Evolutionary conservation across 2,888 invertebrate genomes (phyloP), one percentile per base, ranked within the genome.

Genomic region (Xanthorhoe designata): DNA sequence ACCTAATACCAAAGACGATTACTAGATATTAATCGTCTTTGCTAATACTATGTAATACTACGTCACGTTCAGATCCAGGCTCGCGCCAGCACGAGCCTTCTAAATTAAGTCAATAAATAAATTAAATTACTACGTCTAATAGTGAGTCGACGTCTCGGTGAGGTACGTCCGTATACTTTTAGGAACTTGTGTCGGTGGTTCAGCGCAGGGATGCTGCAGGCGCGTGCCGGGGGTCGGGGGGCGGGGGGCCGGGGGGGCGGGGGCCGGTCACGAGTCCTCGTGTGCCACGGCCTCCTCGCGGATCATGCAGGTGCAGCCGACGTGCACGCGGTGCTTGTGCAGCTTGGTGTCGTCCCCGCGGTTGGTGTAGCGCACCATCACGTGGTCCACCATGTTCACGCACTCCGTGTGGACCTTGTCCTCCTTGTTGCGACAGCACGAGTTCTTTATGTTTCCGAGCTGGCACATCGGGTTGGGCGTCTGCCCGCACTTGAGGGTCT

Each of bases 231-330:
- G n/a, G n/a, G n/a, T n/a, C 7, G 29, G 18, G 50, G 38, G 42
- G 32, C 38, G 47, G 76, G 74, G 24, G 64, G 66, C 2, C 9
- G 45, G 81, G 81, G 5, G 13, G 10, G 42, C 45, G 19, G 77
- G 69, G 67, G 74, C 79, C 76, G 73, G 78, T 83, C 78, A 89
- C 52, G 64, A 54, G 71, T 66, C 70, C 65, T 73, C 76, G 74
- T 51, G 60, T 70, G 83, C 83, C 50, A 17, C 29, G 57, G 79
- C 72, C 65, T 74, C 74, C 74, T 81, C 75, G 71, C 80, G 78
- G 73, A 91, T 83, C 79, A 91, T 83, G 85, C 92, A 92, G 49
- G 86, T 77, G 88, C 92, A 92, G 78, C 92, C 92, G 67, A 92
- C 91, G 10, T 86, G 76, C 78, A 92, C 91, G 68, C 80, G 78